Evolutionary conservation across 2,113 vertebrate species (phyloP).

Genomic region (Machaerirhynchus nigripectus): DNA sequence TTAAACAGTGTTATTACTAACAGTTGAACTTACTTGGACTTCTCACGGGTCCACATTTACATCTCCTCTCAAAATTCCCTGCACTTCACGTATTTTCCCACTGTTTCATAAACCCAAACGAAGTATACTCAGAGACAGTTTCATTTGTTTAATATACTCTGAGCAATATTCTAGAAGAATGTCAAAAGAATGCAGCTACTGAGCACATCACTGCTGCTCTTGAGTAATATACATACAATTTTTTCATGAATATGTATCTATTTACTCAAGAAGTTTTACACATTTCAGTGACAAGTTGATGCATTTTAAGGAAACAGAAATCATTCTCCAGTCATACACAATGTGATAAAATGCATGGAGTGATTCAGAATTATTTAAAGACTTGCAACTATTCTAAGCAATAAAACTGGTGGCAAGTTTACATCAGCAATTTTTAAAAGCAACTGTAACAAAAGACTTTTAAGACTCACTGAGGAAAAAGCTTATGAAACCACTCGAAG

Average conservation of each 20-base stretch:
- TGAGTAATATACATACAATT: not conserved
- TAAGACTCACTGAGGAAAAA: not conserved
- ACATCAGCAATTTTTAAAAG: not conserved
- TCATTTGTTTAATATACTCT: not conserved
- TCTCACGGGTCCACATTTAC: not conserved
- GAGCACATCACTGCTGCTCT: not conserved
- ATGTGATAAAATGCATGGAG: not conserved
- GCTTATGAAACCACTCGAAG: not conserved
- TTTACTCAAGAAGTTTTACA: not conserved
- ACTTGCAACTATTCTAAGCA: not conserved
- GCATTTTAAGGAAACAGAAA: not conserved
- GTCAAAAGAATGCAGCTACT: not conserved
- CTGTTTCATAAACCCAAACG: not conserved
- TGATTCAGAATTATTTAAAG: not conserved
- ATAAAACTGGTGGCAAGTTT: not conserved
- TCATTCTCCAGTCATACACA: not conserved
- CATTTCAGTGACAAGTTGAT: not conserved
- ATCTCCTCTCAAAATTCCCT: not conserved
- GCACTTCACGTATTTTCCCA: not conserved
- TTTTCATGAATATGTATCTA: not conserved
- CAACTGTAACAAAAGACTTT: not conserved
- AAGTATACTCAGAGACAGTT: not conserved
- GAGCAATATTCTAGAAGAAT: not conserved
- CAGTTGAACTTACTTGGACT: not conserved
- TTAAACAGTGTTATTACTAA: not conserved